Percentiles rank a stretch among this genome's conserved stretches.
phyloP scores from a whole-genome alignment of 2,888 invertebrate genomes.

The Gymnosoma rotundatum region DNA sequence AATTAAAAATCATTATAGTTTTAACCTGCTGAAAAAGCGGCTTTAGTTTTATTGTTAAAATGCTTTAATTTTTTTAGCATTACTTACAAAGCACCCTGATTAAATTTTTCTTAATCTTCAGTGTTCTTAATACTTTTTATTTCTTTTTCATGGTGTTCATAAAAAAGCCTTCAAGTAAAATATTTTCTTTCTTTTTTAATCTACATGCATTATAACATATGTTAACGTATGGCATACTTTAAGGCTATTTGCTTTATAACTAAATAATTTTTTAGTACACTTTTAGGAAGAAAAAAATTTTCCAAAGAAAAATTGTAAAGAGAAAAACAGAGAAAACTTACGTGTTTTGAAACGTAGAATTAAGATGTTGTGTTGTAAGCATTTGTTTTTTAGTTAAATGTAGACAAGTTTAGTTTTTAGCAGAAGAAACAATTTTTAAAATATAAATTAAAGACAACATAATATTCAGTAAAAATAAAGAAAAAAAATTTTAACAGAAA shows the following conservation, averaged over 20 bases:
- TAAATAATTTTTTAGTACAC: slow-evolving; percentile 23
- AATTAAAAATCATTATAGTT: too few relatives aligned
- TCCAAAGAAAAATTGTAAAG: not conserved
- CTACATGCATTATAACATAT: slow-evolving; percentile 37
- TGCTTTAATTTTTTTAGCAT: too few relatives aligned
- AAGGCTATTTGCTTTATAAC: slow-evolving; percentile 15
- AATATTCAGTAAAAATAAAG: slow-evolving; percentile 63
- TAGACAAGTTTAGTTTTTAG: slow-evolving; percentile 16
- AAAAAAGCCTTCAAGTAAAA: slow-evolving; percentile 4
- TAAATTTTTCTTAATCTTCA: too few relatives aligned
- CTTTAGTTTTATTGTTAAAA: too few relatives aligned
- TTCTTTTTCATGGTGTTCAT: not conserved
- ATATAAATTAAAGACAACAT: slow-evolving; percentile 58
- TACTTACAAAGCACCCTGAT: too few relatives aligned
- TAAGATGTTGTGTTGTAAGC: slow-evolving; percentile 24
- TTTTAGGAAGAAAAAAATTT: slow-evolving; percentile 7
- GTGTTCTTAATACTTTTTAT: not conserved
- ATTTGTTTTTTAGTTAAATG: slow-evolving; percentile 18
- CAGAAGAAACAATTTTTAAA: slow-evolving; percentile 21
- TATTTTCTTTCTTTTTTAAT: not conserved
- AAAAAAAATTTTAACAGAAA: slow-evolving; percentile 16
- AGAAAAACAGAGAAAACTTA: slow-evolving; percentile 51
- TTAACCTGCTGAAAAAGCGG: too few relatives aligned
- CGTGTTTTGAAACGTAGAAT: slow-evolving; percentile 56
- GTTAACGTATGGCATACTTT: slow-evolving; percentile 57